These are phyloP conservation scores for Todiramphus saurophagus DNA, from an alignment of 2,113 vertebrate genomes.

Conservation along the genomic window DNA sequence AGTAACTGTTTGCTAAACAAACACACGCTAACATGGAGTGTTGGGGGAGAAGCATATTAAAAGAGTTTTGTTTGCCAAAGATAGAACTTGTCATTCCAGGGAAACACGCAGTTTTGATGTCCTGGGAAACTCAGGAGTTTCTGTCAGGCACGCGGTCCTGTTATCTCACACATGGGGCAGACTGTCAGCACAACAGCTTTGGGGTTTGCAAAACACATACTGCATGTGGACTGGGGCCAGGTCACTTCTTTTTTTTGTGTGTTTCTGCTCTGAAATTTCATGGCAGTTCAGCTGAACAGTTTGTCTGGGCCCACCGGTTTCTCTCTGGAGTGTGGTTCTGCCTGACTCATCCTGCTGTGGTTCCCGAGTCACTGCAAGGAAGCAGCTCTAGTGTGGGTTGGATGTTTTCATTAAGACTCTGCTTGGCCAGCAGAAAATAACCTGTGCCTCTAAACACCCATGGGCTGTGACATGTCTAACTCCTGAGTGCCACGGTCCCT, in stretches of 20 bases:
- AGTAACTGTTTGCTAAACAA: constrained; percentile 42
- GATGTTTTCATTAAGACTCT: fast-evolving
- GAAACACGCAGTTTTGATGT: not conserved
- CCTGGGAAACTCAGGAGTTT: not conserved
- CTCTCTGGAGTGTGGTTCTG: not conserved
- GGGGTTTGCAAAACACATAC: not conserved
- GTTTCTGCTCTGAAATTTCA: not conserved
- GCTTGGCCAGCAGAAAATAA: not conserved
- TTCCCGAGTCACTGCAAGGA: not conserved
- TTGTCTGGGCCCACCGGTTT: not conserved
- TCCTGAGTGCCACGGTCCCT: fast-evolving
- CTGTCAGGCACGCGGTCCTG: not conserved
- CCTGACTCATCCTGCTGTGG: not conserved
- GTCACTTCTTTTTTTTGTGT: not conserved
- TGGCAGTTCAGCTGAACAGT: not conserved
- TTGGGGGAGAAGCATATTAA: not conserved
- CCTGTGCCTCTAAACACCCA: not conserved
- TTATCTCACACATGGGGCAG: not conserved
- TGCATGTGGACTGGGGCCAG: not conserved
- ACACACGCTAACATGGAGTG: not conserved
- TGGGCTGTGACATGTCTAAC: fast-evolving
- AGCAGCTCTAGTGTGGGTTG: not conserved
- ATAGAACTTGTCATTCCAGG: constrained; percentile 7
- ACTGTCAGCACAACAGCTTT: not conserved
- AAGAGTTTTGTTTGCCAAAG: constrained; percentile 13